A percentile compares a stretch with the other conserved stretches of the same genome.
Evolutionary conservation across 1,140 invertebrate species (phyloP).

Genomic region (Notospermus geniculatus): DNA sequence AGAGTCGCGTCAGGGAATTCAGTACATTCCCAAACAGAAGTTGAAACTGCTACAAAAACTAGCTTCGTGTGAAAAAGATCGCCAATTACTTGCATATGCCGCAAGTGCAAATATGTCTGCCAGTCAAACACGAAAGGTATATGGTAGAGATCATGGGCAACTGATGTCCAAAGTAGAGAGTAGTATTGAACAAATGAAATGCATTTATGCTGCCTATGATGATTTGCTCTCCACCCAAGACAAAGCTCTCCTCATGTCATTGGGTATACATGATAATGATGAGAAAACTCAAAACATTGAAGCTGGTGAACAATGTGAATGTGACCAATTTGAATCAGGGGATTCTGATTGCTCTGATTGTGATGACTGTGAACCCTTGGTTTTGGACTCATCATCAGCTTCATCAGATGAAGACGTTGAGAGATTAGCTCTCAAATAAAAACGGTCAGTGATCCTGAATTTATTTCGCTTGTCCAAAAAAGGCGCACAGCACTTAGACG

Average conservation of each 20-base stretch:
- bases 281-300: not conserved
- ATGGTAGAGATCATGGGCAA: not conserved
- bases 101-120: not conserved
- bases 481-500: not conserved
- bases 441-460: not conserved
- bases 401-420: not conserved
- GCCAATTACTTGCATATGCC: not conserved
- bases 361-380: conserved; percentile 1
- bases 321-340: not conserved
- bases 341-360: no score
- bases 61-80: conserved; percentile 5
- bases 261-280: not conserved
- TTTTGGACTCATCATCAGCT: not conserved
- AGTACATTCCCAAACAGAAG: not conserved
- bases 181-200: not conserved
- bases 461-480: not conserved
- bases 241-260: not conserved
- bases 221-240: not conserved
- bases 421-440: not conserved
- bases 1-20: not conserved
- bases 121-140: not conserved
- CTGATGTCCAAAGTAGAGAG: not conserved
- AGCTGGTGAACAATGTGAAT: not conserved
- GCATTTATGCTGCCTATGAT: not conserved
- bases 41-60: conserved; percentile 1